phyloP scores from a whole-genome alignment of 2,113 vertebrate genomes.

The Haemorhous mexicanus region DNA sequence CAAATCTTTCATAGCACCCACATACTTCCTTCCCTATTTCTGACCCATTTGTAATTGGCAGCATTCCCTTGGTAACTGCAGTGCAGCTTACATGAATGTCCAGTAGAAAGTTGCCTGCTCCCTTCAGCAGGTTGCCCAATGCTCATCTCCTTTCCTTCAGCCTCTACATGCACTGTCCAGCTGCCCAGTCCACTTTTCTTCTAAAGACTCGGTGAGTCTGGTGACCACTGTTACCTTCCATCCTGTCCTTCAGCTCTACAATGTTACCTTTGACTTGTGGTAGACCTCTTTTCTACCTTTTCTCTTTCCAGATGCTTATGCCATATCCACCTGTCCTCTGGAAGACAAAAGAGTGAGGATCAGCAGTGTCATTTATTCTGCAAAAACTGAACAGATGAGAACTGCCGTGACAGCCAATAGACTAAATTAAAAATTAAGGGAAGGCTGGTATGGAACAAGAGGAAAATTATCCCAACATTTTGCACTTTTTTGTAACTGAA shows the following conservation, averaged over 20 bases:
- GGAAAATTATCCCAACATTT: neutral
- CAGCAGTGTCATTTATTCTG: neutral
- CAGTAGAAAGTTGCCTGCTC: neutral
- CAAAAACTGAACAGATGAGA: neutral
- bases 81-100: neutral
- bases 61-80: neutral
- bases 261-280: neutral
- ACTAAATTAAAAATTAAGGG: neutral
- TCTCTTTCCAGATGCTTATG: conserved; percentile 10
- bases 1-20: neutral
- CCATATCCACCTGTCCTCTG: neutral
- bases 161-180: neutral
- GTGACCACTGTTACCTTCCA: neutral
- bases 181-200: neutral
- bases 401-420: neutral
- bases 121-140: neutral
- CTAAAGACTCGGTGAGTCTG: neutral
- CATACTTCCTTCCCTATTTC: neutral
- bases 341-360: neutral
- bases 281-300: neutral
- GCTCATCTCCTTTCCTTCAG: neutral
- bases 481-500: neutral
- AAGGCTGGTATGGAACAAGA: neutral
- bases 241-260: neutral
- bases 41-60: neutral